phyloP scores from a whole-genome alignment of 2,797 vertebrate genomes.

The Setipinna tenuifilis region DNA sequence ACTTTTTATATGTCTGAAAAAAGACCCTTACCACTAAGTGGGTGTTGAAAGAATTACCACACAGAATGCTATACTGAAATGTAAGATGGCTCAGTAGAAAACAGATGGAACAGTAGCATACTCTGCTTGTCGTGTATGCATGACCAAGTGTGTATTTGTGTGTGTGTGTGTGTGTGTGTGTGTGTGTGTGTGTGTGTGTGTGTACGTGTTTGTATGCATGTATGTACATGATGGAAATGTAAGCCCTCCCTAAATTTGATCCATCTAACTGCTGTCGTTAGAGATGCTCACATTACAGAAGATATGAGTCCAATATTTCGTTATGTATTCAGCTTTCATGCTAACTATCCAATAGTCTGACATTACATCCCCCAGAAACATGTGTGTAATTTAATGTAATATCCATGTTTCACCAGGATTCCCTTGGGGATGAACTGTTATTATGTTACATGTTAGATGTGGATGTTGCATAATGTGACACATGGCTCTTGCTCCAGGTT shows the following conservation, averaged over 20 bases:
- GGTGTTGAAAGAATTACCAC: not conserved
- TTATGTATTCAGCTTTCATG: not conserved
- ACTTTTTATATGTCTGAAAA: not conserved
- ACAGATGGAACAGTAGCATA: not conserved
- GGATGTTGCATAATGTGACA: not conserved
- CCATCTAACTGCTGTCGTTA: not conserved
- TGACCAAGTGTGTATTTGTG: too few species aligned
- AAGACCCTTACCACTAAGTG: not conserved
- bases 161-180: too few species aligned
- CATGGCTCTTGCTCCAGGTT: not conserved
- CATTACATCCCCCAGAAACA: not conserved
- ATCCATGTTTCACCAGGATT: not conserved
- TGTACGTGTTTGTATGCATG: too few species aligned
- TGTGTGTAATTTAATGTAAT: constrained; percentile 10
- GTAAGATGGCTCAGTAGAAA: not conserved
- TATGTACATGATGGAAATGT: not conserved
- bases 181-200: too few species aligned
- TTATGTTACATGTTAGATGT: not conserved
- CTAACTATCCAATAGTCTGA: not conserved
- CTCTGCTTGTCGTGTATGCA: too few species aligned
- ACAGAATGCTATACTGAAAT: not conserved
- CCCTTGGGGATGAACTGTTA: not conserved
- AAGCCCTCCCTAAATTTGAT: not conserved
- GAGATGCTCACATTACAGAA: not conserved
- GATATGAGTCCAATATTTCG: not conserved